phyloP scores from a whole-genome alignment of 2,888 invertebrate genomes.

The Choreutis nemorana region DNA sequence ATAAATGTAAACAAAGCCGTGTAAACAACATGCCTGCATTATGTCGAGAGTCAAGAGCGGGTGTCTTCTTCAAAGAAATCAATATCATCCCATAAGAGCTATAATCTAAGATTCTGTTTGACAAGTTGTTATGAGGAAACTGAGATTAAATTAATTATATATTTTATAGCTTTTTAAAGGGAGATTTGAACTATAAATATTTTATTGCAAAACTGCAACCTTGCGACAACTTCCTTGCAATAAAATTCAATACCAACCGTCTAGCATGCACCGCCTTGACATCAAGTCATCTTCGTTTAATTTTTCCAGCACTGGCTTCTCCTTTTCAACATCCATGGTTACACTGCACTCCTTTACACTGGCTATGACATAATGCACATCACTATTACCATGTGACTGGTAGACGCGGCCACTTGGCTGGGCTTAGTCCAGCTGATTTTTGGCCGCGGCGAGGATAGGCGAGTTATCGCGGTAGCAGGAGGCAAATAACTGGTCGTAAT shows the following conservation, averaged over 20 bases:
- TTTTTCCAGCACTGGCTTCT: slow-evolving; percentile 36
- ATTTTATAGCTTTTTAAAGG: no score
- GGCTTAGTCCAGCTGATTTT: slow-evolving; percentile 25
- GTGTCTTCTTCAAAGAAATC: no score
- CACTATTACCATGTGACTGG: slow-evolving; percentile 21
- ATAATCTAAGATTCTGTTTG: no score
- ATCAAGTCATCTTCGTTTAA: slow-evolving; percentile 42
- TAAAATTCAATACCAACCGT: slow-evolving; percentile 44
- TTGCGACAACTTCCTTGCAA: no score
- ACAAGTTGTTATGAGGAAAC: no score
- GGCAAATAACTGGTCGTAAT: slow-evolving; percentile 51
- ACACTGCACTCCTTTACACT: slow-evolving; percentile 17
- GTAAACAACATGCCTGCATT: no score
- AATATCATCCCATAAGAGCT: no score
- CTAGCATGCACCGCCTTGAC: slow-evolving; percentile 56
- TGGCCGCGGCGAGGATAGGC: slow-evolving; percentile 18
- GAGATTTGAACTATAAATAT: no score
- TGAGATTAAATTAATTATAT: no score
- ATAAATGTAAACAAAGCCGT: no score
- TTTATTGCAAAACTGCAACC: no score
- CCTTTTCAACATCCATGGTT: slow-evolving; percentile 47
- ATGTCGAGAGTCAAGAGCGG: no score
- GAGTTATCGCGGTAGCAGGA: slow-evolving; percentile 41
- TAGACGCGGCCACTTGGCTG: slow-evolving; percentile 7
- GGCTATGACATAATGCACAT: slow-evolving; percentile 28